A percentile compares a stretch with the other conserved stretches of the same genome.
phyloP scores from a whole-genome alignment of 2,113 vertebrate species.

The Microcebus murinus region DNA sequence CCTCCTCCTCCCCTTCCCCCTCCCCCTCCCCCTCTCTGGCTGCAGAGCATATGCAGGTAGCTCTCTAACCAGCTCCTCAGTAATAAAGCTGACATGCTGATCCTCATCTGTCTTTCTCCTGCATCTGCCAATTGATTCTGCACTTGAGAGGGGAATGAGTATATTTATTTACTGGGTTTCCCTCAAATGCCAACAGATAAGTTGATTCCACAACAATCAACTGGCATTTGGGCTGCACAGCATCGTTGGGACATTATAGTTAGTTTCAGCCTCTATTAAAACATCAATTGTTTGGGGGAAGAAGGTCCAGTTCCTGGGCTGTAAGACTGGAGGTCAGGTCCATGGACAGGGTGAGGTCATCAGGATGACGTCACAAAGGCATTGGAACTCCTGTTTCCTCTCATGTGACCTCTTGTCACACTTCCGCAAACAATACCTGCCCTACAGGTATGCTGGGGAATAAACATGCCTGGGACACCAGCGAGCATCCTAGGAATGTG shows the following conservation, averaged over 20 bases:
- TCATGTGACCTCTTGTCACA: not conserved
- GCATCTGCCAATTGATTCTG: not conserved
- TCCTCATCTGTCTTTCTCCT: not conserved
- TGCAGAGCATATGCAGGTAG: not conserved
- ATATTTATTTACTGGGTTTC: slow-evolving; percentile 39
- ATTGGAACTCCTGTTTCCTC: not conserved
- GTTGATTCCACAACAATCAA: not conserved
- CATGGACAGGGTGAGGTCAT: not conserved
- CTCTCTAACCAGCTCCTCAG: not conserved
- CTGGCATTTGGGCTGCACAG: not conserved
- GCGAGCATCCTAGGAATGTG: not conserved
- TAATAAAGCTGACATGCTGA: not conserved
- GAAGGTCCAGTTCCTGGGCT: not conserved
- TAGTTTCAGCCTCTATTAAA: not conserved
- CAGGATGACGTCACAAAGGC: slow-evolving; percentile 36
- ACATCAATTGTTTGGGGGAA: not conserved
- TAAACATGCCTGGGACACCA: not conserved
- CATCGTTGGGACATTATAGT: not conserved
- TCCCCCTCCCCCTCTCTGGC: accelerated
- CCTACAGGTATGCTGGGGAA: not conserved
- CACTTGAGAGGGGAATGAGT: not conserved
- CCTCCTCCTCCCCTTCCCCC: not conserved
- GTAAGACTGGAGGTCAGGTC: not conserved
- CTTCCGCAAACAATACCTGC: not conserved
- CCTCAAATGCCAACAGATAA: slow-evolving; percentile 31